Conservation (phyloP, 2,113 vertebrate genomes). For the Caretta caretta region DNA sequence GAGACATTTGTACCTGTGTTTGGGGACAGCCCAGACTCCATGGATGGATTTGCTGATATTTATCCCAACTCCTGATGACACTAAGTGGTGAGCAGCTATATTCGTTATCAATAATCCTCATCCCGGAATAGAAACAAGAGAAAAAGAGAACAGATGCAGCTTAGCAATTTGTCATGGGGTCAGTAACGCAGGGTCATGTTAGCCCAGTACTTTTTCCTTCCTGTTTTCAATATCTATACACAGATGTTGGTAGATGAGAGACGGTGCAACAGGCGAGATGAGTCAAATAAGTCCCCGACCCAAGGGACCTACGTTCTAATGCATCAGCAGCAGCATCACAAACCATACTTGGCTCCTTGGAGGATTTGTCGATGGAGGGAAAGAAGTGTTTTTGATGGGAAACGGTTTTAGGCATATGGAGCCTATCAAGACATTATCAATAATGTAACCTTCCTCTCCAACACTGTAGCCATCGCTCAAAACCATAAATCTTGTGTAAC, state of each 20-base stretch:
- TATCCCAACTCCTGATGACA: not conserved
- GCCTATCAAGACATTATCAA: not conserved
- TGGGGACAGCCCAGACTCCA: not conserved
- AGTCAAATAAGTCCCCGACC: not conserved
- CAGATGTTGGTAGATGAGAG: fast-evolving
- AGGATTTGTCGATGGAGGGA: not conserved
- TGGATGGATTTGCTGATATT: fast-evolving
- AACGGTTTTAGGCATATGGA: fast-evolving
- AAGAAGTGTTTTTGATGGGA: not conserved
- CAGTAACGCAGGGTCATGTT: not conserved
- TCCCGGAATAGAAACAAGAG: not conserved
- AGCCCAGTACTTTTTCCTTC: not conserved
- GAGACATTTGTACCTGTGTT: not conserved
- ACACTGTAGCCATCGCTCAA: fast-evolving
- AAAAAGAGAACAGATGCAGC: not conserved
- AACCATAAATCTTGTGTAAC: fast-evolving
- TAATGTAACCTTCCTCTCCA: not conserved
- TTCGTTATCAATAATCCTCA: not conserved
- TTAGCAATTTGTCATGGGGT: not conserved
- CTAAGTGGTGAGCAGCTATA: not conserved
- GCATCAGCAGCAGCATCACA: not conserved
- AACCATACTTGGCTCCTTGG: fast-evolving
- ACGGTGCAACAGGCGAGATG: fast-evolving
- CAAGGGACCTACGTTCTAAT: not conserved
- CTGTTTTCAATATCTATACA: not conserved